Percentiles rank a stretch among this genome's conserved stretches.
Conservation (phyloP, 2,888 invertebrate species). For the Mythimna albipuncta region DNA sequence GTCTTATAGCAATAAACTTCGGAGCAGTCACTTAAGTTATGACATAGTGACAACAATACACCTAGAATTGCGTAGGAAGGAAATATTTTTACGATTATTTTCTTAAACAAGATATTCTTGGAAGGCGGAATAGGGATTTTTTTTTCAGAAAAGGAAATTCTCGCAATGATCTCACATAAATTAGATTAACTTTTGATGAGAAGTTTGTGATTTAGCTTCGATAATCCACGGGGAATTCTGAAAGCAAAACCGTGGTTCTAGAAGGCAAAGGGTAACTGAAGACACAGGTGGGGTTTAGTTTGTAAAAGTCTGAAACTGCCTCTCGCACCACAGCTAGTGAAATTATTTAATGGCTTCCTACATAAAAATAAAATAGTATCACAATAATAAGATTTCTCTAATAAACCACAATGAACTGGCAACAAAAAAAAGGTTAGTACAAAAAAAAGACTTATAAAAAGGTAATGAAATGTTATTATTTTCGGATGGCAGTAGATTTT, state of each 20-base stretch:
- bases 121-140: not conserved
- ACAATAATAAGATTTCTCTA: too few relatives aligned
- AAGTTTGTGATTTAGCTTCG: not conserved
- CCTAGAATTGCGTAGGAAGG: not conserved
- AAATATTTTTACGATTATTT: not conserved
- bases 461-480: not conserved
- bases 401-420: too few relatives aligned
- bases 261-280: too few relatives aligned
- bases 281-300: too few relatives aligned
- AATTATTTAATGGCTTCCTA: too few relatives aligned
- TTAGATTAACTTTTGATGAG: not conserved
- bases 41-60: conserved; percentile 14
- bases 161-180: not conserved
- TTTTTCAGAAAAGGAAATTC: not conserved
- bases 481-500: too few relatives aligned
- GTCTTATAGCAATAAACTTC: conserved; percentile 30
- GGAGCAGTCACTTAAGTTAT: conserved; percentile 12
- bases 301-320: too few relatives aligned
- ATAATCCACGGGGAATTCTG: too few relatives aligned
- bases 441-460: not conserved
- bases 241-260: too few relatives aligned
- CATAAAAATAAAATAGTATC: too few relatives aligned
- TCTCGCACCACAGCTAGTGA: too few relatives aligned
- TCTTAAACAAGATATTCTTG: not conserved
- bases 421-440: too few relatives aligned